Evolutionary conservation across 2,797 vertebrate species (phyloP).

Genomic region (Micrastur ruficollis): DNA sequence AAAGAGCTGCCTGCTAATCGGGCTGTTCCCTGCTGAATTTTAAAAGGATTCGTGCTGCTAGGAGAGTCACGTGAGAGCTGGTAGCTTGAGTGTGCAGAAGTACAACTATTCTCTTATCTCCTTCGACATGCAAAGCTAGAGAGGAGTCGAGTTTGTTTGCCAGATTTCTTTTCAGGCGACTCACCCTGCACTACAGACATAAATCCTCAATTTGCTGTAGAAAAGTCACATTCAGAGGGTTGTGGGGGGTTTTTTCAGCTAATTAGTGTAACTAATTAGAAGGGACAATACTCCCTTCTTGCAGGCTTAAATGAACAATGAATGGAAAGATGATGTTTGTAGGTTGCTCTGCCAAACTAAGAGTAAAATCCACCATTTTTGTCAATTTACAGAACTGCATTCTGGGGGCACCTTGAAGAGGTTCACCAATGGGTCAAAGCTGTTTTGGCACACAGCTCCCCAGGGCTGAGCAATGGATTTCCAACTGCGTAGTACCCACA

Average conservation of each 20-base stretch:
- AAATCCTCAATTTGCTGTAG: neutral
- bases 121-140: neutral
- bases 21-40: slow-evolving; percentile 34
- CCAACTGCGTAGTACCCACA: rapidly evolving
- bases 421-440: neutral
- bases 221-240: neutral
- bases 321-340: neutral
- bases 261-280: neutral
- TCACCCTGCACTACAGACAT: neutral
- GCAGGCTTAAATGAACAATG: neutral
- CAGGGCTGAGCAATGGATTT: neutral
- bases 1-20: neutral
- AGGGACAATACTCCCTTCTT: neutral
- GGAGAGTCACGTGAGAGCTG: neutral
- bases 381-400: neutral
- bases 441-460: neutral
- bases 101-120: neutral
- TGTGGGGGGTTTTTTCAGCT: neutral
- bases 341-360: neutral
- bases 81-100: neutral
- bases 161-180: neutral
- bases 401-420: neutral
- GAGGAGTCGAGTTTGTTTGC: neutral
- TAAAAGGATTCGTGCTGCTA: neutral
- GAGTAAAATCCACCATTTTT: neutral